Conservation (phyloP, 2,797 vertebrate species). For the Protosalanx chinensis region DNA sequence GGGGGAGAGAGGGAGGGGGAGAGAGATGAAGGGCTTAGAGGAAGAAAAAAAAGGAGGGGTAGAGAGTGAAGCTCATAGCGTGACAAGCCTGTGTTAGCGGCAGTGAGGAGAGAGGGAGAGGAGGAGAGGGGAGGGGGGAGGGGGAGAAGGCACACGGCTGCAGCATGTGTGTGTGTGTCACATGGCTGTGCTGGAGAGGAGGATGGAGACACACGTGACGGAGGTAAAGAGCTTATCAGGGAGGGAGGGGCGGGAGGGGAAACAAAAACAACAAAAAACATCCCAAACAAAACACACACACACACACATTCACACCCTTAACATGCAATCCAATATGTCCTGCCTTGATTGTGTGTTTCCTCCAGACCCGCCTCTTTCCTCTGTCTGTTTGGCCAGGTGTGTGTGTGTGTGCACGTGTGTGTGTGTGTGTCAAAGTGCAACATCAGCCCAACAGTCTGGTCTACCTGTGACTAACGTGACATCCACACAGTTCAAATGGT, state of each 20-base stretch:
- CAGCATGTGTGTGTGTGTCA: constrained; percentile 70
- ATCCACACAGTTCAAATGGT: no score
- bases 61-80: constrained; percentile 30
- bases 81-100: constrained; percentile 54
- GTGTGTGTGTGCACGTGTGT: no score
- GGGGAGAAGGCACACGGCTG: constrained; percentile 52
- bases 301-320: neutral
- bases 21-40: neutral
- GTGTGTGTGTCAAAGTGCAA: no score
- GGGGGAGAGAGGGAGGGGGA: neutral
- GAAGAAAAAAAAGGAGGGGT: neutral
- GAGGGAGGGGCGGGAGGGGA: neutral
- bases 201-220: neutral
- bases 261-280: neutral
- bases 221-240: neutral
- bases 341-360: no score
- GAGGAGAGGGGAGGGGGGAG: neutral
- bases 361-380: no score
- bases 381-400: no score
- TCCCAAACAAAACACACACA: constrained; percentile 20
- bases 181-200: constrained; percentile 61
- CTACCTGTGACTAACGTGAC: no score
- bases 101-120: neutral
- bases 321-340: no score
- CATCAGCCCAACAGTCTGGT: no score